A percentile compares a stretch with the other conserved stretches of the same genome.
phyloP scores from a whole-genome alignment of 2,888 invertebrate genomes.

The Minunthozetes semirufus region DNA sequence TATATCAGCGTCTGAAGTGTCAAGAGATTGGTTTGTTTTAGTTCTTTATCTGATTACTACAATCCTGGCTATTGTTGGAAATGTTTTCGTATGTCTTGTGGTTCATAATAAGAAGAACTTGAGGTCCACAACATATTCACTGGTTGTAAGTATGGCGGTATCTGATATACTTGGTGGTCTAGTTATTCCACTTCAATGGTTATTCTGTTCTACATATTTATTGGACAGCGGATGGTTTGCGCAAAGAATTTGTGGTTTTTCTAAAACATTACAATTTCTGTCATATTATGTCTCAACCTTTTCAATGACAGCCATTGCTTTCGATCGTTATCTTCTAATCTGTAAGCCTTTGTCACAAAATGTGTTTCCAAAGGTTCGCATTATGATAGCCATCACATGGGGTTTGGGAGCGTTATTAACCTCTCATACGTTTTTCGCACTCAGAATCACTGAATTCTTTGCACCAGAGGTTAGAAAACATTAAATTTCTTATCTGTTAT shows the following conservation, averaged over 20 bases:
- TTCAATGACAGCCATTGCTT: slow-evolving; percentile 30
- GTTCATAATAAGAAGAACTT: slow-evolving; percentile 29
- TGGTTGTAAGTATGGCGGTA: slow-evolving; percentile 27
- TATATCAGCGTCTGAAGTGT: neutral
- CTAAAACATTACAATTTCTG: slow-evolving; percentile 15
- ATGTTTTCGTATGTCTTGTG: slow-evolving; percentile 21
- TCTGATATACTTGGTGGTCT: slow-evolving; percentile 28
- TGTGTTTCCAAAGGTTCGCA: neutral
- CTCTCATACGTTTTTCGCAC: neutral
- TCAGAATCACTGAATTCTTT: slow-evolving; percentile 29
- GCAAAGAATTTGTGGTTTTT: neutral
- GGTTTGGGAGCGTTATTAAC: slow-evolving; percentile 3
- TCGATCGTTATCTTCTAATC: slow-evolving; percentile 17
- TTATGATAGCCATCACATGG: neutral
- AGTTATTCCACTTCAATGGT: slow-evolving; percentile 23
- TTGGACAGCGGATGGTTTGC: neutral
- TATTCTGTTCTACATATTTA: slow-evolving; percentile 26
- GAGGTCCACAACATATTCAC: slow-evolving; percentile 29
- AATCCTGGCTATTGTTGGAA: slow-evolving; percentile 13
- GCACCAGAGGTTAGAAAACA: slow-evolving; percentile 22
- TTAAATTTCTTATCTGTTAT: neutral
- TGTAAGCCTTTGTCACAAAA: neutral
- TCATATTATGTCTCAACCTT: slow-evolving; percentile 32
- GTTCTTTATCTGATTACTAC: slow-evolving; percentile 17
- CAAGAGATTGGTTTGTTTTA: slow-evolving; percentile 8